A percentile compares a stretch with the other conserved stretches of the same genome.
phyloP scores from a whole-genome alignment of 2,113 vertebrate species.

The Cavia porcellus region DNA sequence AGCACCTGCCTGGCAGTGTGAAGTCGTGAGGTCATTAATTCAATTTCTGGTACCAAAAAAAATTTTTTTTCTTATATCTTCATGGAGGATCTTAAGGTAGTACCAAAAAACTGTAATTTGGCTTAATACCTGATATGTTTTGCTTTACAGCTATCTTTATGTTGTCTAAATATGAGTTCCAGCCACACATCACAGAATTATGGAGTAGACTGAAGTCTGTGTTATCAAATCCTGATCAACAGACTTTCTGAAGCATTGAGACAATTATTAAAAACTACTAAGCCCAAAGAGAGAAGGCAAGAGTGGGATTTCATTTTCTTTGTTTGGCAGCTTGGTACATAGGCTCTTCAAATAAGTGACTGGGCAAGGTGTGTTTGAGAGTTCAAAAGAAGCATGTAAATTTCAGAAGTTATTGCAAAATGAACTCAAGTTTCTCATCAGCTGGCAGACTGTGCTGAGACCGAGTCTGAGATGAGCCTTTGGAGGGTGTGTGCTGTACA shows the following conservation, averaged over 20 bases:
- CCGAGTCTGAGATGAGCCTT: background rate
- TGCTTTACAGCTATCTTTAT: conserved; percentile 50
- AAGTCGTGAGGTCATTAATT: too few relatives aligned
- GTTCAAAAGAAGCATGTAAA: conserved; percentile 60
- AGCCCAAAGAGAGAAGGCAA: conserved; percentile 51
- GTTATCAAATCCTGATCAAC: conserved; percentile 9
- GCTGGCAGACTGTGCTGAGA: background rate
- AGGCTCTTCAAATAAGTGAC: conserved; percentile 53
- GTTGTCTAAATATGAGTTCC: conserved; percentile 45
- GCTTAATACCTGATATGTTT: conserved; percentile 49
- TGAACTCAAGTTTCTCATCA: conserved; percentile 2
- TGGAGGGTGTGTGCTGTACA: background rate
- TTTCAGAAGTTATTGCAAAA: conserved; percentile 59
- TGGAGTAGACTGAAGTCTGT: background rate
- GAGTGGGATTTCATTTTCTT: background rate
- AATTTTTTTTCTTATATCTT: background rate
- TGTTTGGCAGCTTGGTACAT: conserved; percentile 4
- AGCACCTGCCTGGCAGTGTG: too few relatives aligned
- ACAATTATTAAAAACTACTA: background rate
- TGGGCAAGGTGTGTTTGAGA: conserved; percentile 35
- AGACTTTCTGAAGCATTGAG: background rate
- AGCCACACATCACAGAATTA: background rate
- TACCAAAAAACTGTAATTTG: background rate
- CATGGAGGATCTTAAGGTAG: conserved; percentile 37
- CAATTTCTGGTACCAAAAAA: too few relatives aligned